phyloP scores from a whole-genome alignment of 2,113 vertebrate species.

The Accipiter cooperii region DNA sequence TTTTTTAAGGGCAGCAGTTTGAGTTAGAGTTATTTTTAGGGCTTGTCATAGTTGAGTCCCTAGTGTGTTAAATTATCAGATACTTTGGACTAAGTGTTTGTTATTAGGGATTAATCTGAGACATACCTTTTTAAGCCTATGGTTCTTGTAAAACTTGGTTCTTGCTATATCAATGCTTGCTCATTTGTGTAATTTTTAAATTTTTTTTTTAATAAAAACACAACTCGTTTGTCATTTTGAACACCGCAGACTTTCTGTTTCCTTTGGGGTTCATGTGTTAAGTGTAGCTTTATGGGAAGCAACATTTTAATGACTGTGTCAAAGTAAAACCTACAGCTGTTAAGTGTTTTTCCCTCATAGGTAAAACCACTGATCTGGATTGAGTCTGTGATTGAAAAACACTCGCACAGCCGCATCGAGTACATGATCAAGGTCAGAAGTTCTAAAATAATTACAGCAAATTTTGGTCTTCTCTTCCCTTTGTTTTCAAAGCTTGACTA shows the following conservation, averaged over 20 bases:
- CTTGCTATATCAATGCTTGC: not conserved
- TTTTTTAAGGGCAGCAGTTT: not conserved
- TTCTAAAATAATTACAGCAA: not conserved
- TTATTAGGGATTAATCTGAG: not conserved
- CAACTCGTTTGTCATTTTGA: not conserved
- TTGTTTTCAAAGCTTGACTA: not conserved
- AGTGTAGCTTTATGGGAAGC: not conserved
- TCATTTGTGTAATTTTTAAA: not conserved
- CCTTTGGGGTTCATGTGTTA: not conserved
- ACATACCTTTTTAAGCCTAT: not conserved
- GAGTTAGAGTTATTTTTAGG: not conserved
- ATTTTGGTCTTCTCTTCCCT: not conserved
- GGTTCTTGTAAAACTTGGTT: not conserved
- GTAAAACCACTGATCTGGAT: conserved; percentile 99
- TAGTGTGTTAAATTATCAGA: not conserved
- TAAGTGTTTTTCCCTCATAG: conserved; percentile 43
- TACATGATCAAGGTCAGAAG: conserved; percentile 94
- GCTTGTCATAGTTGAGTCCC: not conserved
- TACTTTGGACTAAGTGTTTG: not conserved
- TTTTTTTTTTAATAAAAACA: not conserved
- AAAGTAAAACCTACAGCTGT: not conserved
- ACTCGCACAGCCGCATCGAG: conserved; percentile 97
- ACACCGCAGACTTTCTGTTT: not conserved
- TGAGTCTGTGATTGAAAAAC: conserved; percentile 97
- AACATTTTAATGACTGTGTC: not conserved